Base-by-base conservation (phyloP, 1,140 invertebrate genomes). In the Lordiphosa clarofinis region DNA sequence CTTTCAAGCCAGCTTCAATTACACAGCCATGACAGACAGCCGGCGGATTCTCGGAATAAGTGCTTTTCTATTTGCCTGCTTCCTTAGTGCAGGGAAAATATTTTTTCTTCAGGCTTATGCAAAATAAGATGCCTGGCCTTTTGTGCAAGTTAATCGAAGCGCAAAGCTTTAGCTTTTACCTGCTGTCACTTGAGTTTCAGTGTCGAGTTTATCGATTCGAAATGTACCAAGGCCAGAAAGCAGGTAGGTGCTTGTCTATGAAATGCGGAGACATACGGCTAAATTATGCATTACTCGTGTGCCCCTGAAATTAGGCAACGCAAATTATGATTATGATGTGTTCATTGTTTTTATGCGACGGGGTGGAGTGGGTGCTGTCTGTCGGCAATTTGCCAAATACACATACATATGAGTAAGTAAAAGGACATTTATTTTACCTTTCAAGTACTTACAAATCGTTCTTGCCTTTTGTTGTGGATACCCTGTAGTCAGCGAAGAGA, bases 241-340 rank as follows among this genome's bases (percentile, higher is more conserved):
- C 12, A 4, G 33, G 28, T 11, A 40, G 24, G 53, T 19, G 21
- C 10, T 5, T 21, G n/a, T 24, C 36, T 36, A 43, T 43, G 53
- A 50, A 49, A 60, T 60, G 49, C 49, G 68, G 60, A 36, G 31
- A 49, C 12, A 35, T 36, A 13, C 21, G 11, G n/a, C 33, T 63
- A 60, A 58, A 52, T 59, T 58, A 75, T 60, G 49, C 50, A 54
- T 28, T 48, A 19, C 39, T 21, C 12, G 8, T 11, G 33, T 46
- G 65, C 67, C 56, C 66, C 62, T 52, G 43, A 76, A 82, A 82
- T 78, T 82, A 84, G 73, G 78, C 76, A 47, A 84, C 68, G 78
- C 59, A 70, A 82, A 69, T 82, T 82, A 82, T 76, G 76, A 73
- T 84, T 84, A 82, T 84, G 73, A 82, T 82, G 76, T 82, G 76